Evolutionary conservation across 2,797 vertebrate species (phyloP).

Genomic region (Microcaecilia unicolor): DNA sequence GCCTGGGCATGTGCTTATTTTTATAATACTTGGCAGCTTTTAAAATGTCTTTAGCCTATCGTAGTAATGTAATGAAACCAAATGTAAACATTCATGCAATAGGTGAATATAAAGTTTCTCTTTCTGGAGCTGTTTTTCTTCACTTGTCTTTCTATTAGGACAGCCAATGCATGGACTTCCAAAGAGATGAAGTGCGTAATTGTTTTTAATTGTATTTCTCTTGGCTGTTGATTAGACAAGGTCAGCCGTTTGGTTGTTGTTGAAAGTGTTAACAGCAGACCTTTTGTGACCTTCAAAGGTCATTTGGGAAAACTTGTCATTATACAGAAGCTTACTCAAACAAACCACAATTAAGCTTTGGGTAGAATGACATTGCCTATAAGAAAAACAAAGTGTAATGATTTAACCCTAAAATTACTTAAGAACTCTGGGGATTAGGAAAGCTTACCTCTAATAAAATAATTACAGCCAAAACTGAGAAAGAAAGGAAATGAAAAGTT

Average conservation of each 20-base stretch:
- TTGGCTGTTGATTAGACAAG: constrained; percentile 56
- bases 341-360: constrained; percentile 69
- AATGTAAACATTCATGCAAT: too few species aligned
- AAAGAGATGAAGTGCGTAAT: constrained; percentile 71
- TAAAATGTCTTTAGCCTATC: constrained; percentile 10
- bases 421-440: constrained; percentile 43
- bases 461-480: constrained; percentile 22
- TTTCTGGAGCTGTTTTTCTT: too few species aligned
- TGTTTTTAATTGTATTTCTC: constrained; percentile 71
- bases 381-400: constrained; percentile 43
- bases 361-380: constrained; percentile 59
- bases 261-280: constrained; percentile 60
- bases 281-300: constrained; percentile 71
- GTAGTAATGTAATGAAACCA: too few species aligned
- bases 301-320: constrained; percentile 60
- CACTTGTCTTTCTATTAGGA: too few species aligned
- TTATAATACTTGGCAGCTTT: constrained; percentile 5
- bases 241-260: constrained; percentile 68
- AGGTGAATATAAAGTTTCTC: too few species aligned
- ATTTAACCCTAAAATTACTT: constrained; percentile 58
- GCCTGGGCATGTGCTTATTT: constrained; percentile 8
- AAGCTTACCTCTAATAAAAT: constrained; percentile 25
- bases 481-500: constrained; percentile 26
- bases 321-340: constrained; percentile 70
- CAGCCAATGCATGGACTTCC: constrained; percentile 1